Evolutionary conservation across 2,888 invertebrate species (phyloP), one percentile per base, ranked within the genome.

Genomic region (Brachyptera putata): DNA sequence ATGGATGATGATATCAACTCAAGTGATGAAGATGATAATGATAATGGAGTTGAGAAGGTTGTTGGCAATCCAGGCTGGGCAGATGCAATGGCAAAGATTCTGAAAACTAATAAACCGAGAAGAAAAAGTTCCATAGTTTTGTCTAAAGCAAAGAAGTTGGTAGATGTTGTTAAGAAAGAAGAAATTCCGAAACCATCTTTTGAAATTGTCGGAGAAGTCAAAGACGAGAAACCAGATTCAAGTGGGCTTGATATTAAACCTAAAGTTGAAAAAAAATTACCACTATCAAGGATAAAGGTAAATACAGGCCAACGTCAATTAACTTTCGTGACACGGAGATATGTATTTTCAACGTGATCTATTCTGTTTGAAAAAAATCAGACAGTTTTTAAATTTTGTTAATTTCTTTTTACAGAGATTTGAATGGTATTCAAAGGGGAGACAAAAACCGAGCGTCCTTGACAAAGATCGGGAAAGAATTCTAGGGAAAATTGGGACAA

Each of bases 401-500:
- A 7, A 30, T 30, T 30, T 7, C 11, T 11, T 18, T 59, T 62
- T 56, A 60, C 73, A 85, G 84, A 84, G 80, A 80, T 77, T 77
- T 70, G 80, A 82, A 56, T 78, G 80, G 69, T 77, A 86, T 57
- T 81, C 82, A 63, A 78, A 90, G 66, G 72, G 73, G 56, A 77
- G 91, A 68, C 74, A 84, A 0, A 93, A 90, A 76, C 93, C 94
- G 43, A 82, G 85, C 61, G 79, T 85, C 65, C 74, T 84, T 65
- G 89, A 93, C 66, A 84, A 84, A 68, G 89, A 89, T 58, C 81
- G 86, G 66, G 95, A 95, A 74, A 83, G 84, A 67, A 76, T 81
- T 60, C 74, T 95, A 50, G 78, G 86, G 34, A 91, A 88, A 80
- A 89, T 94, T 68, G 94, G 93, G 9, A 95, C 93, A 36, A 80